Evolutionary conservation across 2,888 invertebrate genomes (phyloP).

Genomic region (Notodromas monacha): DNA sequence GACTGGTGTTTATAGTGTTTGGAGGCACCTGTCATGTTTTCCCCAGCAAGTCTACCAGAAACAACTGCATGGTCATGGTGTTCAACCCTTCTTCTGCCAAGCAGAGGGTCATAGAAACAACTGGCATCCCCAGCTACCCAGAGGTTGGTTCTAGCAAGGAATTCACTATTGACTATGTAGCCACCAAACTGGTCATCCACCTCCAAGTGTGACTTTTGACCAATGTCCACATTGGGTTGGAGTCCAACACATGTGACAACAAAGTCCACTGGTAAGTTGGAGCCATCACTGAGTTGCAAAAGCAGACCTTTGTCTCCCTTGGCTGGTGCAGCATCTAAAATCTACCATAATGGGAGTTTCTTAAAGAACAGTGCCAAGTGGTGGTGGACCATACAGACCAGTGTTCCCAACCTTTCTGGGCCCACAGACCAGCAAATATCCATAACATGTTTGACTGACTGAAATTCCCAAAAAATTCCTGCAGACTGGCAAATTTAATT

Average conservation of each 20-base stretch:
- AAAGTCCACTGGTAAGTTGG: too few species aligned
- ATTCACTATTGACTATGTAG: constrained; percentile 60
- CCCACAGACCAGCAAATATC: too few species aligned
- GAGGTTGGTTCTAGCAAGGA: constrained; percentile 41
- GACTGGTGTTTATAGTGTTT: constrained; percentile 60
- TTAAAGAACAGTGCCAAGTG: too few species aligned
- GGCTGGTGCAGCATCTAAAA: too few species aligned
- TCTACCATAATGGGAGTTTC: too few species aligned
- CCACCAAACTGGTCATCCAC: constrained; percentile 44
- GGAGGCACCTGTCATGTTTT: constrained; percentile 84
- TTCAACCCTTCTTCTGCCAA: constrained; percentile 60
- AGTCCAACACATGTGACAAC: constrained; percentile 53
- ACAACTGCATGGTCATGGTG: constrained; percentile 91
- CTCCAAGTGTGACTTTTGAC: constrained; percentile 38
- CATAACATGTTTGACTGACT: too few species aligned
- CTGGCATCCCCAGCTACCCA: constrained; percentile 74
- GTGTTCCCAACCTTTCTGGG: too few species aligned
- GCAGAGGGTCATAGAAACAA: constrained; percentile 55
- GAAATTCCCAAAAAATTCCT: too few species aligned
- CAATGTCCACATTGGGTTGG: constrained; percentile 42
- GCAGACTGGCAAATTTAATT: too few species aligned
- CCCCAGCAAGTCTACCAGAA: constrained; percentile 75
- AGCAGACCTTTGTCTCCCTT: too few species aligned
- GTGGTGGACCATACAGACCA: too few species aligned
- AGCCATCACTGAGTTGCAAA: too few species aligned